These are phyloP conservation scores for Monarcha castaneiventris DNA, from an alignment of 2,113 vertebrate genomes.

Conservation along the genomic window DNA sequence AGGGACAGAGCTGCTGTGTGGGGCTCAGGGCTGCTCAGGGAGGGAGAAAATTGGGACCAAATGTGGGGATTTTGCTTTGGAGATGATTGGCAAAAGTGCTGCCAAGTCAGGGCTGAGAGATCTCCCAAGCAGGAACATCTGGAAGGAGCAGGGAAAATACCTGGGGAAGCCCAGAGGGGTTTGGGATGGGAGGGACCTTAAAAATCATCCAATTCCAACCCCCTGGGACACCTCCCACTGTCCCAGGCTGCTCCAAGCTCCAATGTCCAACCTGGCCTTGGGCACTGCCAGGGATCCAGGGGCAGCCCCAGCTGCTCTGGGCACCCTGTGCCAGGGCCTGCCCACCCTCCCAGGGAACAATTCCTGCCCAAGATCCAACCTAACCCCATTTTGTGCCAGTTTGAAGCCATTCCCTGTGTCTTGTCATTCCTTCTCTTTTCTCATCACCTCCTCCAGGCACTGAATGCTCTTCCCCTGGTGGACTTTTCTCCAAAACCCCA, in stretches of 20 bases:
- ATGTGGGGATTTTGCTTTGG: not conserved
- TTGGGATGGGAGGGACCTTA: not conserved
- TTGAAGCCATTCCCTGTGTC: not conserved
- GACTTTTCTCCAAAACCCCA: not conserved
- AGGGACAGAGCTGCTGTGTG: not conserved
- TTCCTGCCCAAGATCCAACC: rapidly evolving
- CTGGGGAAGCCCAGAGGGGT: not conserved
- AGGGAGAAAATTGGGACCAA: not conserved
- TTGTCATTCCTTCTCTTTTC: not conserved
- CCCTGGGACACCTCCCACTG: not conserved
- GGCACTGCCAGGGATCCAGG: not conserved
- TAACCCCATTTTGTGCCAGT: rapidly evolving
- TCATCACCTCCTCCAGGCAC: not conserved
- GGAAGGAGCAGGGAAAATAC: not conserved
- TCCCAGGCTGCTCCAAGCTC: not conserved
- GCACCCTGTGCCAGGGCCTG: rapidly evolving
- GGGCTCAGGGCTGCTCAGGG: not conserved
- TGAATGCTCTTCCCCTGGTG: not conserved
- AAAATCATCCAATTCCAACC: not conserved
- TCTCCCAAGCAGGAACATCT: not conserved
- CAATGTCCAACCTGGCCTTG: not conserved
- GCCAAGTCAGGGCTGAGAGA: not conserved
- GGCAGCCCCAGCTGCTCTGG: not conserved
- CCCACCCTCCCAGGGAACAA: not conserved
- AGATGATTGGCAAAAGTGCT: not conserved